Evolutionary conservation across 1,140 invertebrate species (phyloP), one percentile per base, ranked within the genome.

Genomic region (Arctopsyche grandis): DNA sequence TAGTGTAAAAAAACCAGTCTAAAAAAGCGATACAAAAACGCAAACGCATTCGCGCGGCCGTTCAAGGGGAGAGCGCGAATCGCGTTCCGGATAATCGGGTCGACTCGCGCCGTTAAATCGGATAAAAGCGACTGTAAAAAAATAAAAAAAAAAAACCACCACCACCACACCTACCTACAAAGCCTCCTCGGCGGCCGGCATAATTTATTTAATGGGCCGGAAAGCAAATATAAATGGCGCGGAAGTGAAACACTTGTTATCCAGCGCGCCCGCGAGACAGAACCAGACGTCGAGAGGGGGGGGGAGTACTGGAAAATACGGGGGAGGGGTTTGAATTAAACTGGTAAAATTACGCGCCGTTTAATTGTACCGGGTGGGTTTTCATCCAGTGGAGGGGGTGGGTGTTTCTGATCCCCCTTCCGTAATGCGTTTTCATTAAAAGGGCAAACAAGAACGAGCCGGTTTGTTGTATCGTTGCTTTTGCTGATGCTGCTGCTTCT

Each of bases 241-340:
- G 63, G 63, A 66, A 66, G 63, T 66, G 63, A 66, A 66, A 66
- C 63, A 66, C 63, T 66, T 66, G 63, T 66, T 66, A 66, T 66
- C 21, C n/a, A n/a, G n/a, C n/a, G n/a, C n/a, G n/a, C n/a, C n/a
- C 63, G 63, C 63, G 58, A 19, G 19, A 14, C 9, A 60, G 16
- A 16, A 16, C 21, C 21, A 60, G 16, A 24, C 21, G 21, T 52
- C 16, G 16, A 19, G 56, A 60, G 21, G 5, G 9, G 12, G 56
- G 52, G 56, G 5, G 21, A 60, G 19, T 60, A 16, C 16, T 5
- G 56, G 56, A 19, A 19, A 52, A 52, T 14, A 21, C 5, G 48
- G 48, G 12, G 48, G 12, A 52, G 16, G 12, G 12, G 29, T 10
- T 10, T 3, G 48, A 52, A 52, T 52, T 52, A 52, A 52, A 52